Evolutionary conservation across 1,140 invertebrate species (phyloP), one percentile per base, ranked within the genome.

Genomic region (Drosophila pandora): DNA sequence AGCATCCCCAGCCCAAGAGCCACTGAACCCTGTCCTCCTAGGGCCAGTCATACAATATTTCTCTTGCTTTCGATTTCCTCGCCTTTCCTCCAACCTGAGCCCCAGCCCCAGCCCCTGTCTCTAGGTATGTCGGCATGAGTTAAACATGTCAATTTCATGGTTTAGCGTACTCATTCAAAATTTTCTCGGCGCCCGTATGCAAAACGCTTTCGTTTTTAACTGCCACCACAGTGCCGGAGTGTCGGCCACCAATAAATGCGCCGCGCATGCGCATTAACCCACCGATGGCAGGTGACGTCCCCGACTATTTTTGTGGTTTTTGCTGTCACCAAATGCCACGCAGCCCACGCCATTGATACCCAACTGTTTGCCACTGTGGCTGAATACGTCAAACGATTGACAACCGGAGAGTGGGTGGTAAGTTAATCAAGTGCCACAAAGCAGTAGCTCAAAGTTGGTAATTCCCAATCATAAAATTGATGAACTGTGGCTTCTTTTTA

Each of bases 171-270:
- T 73, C 63, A 69, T 58, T 73, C 59, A 58, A 71, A 45, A 76
- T 70, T 59, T 74, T 59, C 49, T 34, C 43, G 22, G 54, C 48
- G 74, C 52, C 13, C 8, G 13, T 32, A 70, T 82, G 83, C 70
- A 87, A 85, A 87, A 59, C 83, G 60, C 82, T 87, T 87, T 87
- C 82, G 72, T 88, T 87, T 85, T 30, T 64, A 56, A 63, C 55
- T 55, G 50, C 43, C 55, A 53, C 34, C 63, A 43, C 23, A 32
- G 53, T 25, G n/a, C n/a, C 57, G 49, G 23, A 23, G 54, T 32
- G 21, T 23, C 52, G 37, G 41, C 23, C 45, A 12, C 22, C 28
- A 39, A 62, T 53, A 50, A 50, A 69, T 55, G 49, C 17, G 65
- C 64, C 65, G 65, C 81, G 77, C 82, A 81, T 87, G 81, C 82